Base-by-base conservation (phyloP, 2,888 invertebrate genomes). In the Steromphala cineraria region DNA sequence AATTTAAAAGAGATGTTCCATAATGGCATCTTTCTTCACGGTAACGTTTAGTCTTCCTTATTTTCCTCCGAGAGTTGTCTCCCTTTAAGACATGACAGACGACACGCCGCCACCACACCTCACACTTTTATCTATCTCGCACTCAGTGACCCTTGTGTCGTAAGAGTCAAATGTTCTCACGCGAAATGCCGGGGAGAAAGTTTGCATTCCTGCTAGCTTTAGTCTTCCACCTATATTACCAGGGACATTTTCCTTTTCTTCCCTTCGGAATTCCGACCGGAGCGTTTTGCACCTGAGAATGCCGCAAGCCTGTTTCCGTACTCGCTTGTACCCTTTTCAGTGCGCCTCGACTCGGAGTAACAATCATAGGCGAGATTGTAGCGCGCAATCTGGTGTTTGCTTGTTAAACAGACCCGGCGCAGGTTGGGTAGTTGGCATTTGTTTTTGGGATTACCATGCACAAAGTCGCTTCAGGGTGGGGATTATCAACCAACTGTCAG, bases 251-350 rank as follows among this genome's bases (percentile, higher is more conserved):
- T 56, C 15, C 46, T 78, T 77, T 77, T 53, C 28, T 77, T 53
- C 36, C 52, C 15, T 15, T 67, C 80, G 71, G 84, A 84, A 55
- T 90, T 84, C 62, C 76, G 75, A 52, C 91, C 91, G 62, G 88
- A 90, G 17, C 81, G 91, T 82, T 90, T 91, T 83, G 80, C 80
- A 21, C 85, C 85, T 8, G 89, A 90, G 67, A 87, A 88, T 80
- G 81, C 84, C 8, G 85, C 85, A 13, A 86, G 87, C 36, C 85
- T 84, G 79, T 88, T 90, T 62, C 81, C 87, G n/a, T 89, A 82
- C 80, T 82, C 85, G 15, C 90, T 85, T 81, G 82, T 91, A 3
- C 91, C 91, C 2, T 91, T 91, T 79, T 88, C 90, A 28, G 90
- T 90, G 7, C 90, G 90, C 21, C 90, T 90, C 21, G 85, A 87